These are phyloP conservation scores for Enteromius treurensis DNA, from an alignment of 2,797 vertebrate genomes.

Conservation along the genomic window DNA sequence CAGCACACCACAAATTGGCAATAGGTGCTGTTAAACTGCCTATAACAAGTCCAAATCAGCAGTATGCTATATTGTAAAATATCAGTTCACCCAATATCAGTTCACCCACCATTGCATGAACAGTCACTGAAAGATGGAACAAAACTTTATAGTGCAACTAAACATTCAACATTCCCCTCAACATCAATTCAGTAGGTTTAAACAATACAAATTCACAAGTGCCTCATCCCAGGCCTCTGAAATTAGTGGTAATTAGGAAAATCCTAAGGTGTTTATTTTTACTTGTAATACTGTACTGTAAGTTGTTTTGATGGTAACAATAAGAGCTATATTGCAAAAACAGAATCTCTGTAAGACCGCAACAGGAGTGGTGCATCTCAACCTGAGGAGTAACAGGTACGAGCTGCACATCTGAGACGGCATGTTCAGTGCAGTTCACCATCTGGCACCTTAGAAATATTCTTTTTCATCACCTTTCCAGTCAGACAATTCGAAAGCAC, in stretches of 20 bases:
- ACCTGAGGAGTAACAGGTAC: constrained; percentile 81
- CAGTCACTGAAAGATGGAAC: background rate
- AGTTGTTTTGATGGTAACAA: constrained; percentile 54
- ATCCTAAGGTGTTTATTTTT: fast-evolving
- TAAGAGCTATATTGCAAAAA: constrained; percentile 35
- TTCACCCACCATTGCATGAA: background rate
- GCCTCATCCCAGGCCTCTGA: background rate
- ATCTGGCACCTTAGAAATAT: constrained; percentile 66
- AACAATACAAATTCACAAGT: background rate
- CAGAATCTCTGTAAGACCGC: constrained; percentile 77
- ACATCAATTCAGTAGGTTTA: background rate
- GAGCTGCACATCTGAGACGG: constrained; percentile 74
- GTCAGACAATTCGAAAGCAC: constrained; percentile 49
- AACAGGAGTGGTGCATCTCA: constrained; percentile 90
- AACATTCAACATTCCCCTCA: background rate
- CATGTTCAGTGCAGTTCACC: constrained; percentile 85
- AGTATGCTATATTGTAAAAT: background rate
- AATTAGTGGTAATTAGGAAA: background rate
- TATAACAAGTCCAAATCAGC: background rate
- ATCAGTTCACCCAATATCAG: background rate
- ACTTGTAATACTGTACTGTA: background rate
- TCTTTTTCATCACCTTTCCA: constrained; percentile 19
- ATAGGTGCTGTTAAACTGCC: background rate
- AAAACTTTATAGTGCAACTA: background rate
- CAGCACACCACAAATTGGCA: background rate